These are phyloP conservation scores for Pachypsylla venusta DNA, from an alignment of 1,140 invertebrate species.

Conservation along the genomic window DNA sequence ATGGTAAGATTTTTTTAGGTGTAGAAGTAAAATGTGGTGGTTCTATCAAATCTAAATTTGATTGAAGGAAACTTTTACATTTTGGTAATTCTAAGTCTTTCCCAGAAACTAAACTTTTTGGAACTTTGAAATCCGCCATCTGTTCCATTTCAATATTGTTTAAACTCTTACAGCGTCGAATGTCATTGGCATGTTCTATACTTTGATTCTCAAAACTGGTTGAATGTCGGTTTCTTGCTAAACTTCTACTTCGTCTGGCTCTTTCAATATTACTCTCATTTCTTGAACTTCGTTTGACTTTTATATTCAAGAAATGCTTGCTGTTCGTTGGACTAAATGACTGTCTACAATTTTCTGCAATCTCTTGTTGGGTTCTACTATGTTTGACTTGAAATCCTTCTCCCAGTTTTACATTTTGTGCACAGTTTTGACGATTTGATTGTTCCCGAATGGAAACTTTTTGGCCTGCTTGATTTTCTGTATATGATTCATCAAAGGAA, in stretches of 20 bases:
- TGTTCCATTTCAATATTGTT: not conserved
- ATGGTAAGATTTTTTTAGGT: conserved; percentile 25
- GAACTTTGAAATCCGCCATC: not conserved
- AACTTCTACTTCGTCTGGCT: not conserved
- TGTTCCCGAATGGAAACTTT: not conserved
- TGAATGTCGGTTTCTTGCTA: conserved; percentile 1
- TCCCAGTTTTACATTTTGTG: not conserved
- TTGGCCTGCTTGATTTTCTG: not conserved
- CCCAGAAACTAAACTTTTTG: too few species aligned
- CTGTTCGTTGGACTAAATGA: not conserved
- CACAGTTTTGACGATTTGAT: not conserved
- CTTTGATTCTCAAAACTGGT: not conserved
- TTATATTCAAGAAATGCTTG: not conserved
- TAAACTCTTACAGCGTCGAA: conserved; percentile 1
- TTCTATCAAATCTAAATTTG: conserved; percentile 25
- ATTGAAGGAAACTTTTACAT: conserved; percentile 7
- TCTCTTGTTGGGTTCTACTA: not conserved
- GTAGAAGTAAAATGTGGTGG: conserved; percentile 28
- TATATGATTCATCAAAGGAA: not conserved
- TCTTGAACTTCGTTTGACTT: not conserved
- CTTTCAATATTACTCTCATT: not conserved
- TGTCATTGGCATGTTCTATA: not conserved
- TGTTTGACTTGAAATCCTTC: not conserved
- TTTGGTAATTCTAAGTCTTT: not conserved
- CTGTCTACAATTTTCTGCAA: not conserved